phyloP scores from a whole-genome alignment of 2,888 invertebrate species.

The Dolichomitus sp. region DNA sequence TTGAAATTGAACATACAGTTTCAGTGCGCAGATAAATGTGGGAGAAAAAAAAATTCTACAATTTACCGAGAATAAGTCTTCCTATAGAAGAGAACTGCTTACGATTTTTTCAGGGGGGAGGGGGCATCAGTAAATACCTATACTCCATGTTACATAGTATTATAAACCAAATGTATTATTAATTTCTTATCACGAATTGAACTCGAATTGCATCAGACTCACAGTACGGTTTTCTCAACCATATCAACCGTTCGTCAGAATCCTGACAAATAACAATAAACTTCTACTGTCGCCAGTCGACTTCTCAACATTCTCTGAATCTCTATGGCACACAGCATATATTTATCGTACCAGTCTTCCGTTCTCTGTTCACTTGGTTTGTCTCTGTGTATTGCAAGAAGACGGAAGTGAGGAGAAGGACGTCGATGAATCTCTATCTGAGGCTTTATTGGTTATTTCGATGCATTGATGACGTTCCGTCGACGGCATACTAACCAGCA shows the following conservation, averaged over 20 bases:
- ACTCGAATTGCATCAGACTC: neutral
- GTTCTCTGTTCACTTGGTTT: conserved; percentile 36
- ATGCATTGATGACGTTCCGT: conserved; percentile 73
- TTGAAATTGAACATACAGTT: too few species aligned
- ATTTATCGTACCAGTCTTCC: conserved; percentile 46
- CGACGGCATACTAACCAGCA: conserved; percentile 71
- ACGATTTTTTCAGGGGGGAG: too few species aligned
- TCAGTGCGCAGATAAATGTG: too few species aligned
- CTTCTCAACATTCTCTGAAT: neutral
- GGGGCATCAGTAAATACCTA: too few species aligned
- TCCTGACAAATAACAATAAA: conserved; percentile 1
- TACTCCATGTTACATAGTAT: too few species aligned
- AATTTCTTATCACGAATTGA: neutral
- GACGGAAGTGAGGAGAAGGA: conserved; percentile 3
- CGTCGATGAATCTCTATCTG: conserved; percentile 24
- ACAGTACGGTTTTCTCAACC: neutral
- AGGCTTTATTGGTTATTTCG: conserved; percentile 76
- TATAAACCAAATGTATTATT: neutral
- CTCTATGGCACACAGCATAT: neutral
- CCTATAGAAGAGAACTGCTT: too few species aligned
- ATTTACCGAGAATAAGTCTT: too few species aligned
- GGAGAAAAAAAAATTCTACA: too few species aligned
- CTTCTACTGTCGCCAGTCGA: neutral
- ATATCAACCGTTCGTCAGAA: neutral
- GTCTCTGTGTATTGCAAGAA: neutral